These are phyloP conservation scores for Clarias fuscus DNA, from an alignment of 2,797 vertebrate genomes.

Conservation along the genomic window DNA sequence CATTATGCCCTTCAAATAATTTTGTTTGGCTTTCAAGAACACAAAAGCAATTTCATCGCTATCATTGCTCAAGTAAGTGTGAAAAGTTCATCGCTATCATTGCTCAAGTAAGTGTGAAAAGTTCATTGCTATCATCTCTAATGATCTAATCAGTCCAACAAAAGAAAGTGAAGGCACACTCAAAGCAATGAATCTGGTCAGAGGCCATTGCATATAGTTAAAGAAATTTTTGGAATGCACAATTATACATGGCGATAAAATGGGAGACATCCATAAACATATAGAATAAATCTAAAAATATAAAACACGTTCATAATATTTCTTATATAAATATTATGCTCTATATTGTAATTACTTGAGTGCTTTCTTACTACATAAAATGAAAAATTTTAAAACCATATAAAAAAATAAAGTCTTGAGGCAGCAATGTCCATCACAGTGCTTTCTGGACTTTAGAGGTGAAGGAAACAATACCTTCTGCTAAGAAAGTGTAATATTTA, in stretches of 20 bases:
- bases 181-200: slow-evolving; percentile 60
- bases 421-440: slow-evolving; percentile 38
- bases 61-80: slow-evolving; percentile 13
- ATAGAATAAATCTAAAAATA: slow-evolving; percentile 53
- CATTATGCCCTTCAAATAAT: slow-evolving; percentile 41
- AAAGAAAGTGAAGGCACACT: slow-evolving; percentile 66
- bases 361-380: slow-evolving; percentile 40
- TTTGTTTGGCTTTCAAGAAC: slow-evolving; percentile 21
- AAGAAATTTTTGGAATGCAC: slow-evolving; percentile 45
- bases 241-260: slow-evolving; percentile 54
- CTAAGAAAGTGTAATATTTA: neutral
- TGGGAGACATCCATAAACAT: slow-evolving; percentile 36
- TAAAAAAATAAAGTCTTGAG: slow-evolving; percentile 6
- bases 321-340: slow-evolving; percentile 60
- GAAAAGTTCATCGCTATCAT: slow-evolving; percentile 40
- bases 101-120: neutral
- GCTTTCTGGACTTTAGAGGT: neutral
- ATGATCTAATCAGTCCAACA: slow-evolving; percentile 48
- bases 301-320: slow-evolving; percentile 79
- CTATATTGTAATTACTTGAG: slow-evolving; percentile 38
- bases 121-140: slow-evolving; percentile 25
- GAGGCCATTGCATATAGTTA: slow-evolving; percentile 38
- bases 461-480: neutral
- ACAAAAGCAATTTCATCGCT: slow-evolving; percentile 32
- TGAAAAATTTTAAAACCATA: neutral